A percentile compares a stretch with the other conserved stretches of the same genome.
Conservation (phyloP, 1,140 invertebrate genomes). For the Drosophila sechellia region DNA sequence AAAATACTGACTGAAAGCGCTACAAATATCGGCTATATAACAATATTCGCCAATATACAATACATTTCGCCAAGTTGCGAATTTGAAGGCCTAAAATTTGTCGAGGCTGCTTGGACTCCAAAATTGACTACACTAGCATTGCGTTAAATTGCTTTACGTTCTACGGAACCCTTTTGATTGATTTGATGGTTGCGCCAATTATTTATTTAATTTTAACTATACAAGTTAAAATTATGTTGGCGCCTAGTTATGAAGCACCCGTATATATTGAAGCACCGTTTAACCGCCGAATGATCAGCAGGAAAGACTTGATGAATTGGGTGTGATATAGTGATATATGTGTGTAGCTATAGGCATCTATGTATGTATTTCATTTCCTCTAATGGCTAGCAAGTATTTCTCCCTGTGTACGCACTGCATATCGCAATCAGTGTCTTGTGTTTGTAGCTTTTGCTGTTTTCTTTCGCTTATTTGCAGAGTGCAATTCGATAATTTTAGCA, state of each 20-base stretch:
- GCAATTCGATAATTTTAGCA: conserved; percentile 11
- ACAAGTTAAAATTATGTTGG: neutral
- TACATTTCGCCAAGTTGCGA: neutral
- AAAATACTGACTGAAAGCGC: neutral
- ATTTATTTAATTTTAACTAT: neutral
- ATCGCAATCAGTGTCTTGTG: conserved; percentile 10
- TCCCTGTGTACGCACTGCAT: conserved; percentile 3
- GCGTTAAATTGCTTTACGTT: neutral
- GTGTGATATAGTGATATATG: neutral
- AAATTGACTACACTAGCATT: neutral
- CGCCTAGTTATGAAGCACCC: conserved; percentile 6
- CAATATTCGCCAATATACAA: neutral
- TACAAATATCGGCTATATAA: neutral
- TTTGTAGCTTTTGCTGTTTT: neutral
- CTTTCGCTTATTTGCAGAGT: conserved; percentile 10
- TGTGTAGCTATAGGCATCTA: conserved; percentile 6
- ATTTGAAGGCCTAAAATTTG: neutral
- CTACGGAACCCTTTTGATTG: neutral
- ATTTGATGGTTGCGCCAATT: neutral
- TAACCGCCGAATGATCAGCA: neutral
- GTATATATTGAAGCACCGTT: conserved; percentile 8
- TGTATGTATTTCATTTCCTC: neutral
- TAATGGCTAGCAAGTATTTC: conserved; percentile 14
- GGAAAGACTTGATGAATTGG: conserved; percentile 3
- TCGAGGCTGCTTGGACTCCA: neutral